Percentiles rank a stretch among this genome's conserved stretches.
Conservation (phyloP, 2,888 invertebrate genomes). For the Sphecodes monilicornis region DNA sequence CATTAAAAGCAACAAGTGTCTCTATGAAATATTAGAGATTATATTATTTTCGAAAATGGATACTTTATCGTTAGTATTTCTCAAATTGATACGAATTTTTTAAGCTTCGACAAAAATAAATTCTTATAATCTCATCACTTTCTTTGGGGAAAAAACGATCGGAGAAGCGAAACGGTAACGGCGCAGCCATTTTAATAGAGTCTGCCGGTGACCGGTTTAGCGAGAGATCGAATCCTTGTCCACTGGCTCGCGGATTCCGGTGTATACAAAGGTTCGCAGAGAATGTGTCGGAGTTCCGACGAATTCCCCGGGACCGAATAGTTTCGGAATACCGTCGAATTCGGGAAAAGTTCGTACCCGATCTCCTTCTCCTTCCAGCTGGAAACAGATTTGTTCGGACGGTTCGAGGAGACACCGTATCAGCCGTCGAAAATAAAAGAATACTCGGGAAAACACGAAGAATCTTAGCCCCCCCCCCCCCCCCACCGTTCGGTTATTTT, state of each 20-base stretch:
- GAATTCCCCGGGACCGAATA: neutral
- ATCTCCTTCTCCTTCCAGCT: neutral
- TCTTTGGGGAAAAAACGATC: neutral
- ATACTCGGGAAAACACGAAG: neutral
- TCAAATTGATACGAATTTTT: too few relatives aligned
- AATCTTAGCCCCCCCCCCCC: neutral
- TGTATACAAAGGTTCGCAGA: neutral
- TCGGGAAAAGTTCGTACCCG: neutral
- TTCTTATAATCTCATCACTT: neutral
- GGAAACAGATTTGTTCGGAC: neutral
- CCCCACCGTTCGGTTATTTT: conserved; percentile 3
- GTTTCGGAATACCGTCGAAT: neutral
- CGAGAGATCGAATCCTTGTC: conserved; percentile 6
- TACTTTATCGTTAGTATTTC: too few relatives aligned
- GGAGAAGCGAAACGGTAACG: neutral
- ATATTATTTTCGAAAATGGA: too few relatives aligned
- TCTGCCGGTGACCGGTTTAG: neutral
- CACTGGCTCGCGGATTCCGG: neutral
- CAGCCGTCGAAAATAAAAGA: neutral
- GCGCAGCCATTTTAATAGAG: neutral
- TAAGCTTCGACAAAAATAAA: neutral
- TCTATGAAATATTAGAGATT: too few relatives aligned
- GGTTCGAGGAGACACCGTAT: neutral
- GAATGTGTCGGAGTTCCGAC: neutral
- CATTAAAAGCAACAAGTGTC: too few relatives aligned